Conservation (phyloP, 2,797 vertebrate species). For the Chelmon rostratus region DNA sequence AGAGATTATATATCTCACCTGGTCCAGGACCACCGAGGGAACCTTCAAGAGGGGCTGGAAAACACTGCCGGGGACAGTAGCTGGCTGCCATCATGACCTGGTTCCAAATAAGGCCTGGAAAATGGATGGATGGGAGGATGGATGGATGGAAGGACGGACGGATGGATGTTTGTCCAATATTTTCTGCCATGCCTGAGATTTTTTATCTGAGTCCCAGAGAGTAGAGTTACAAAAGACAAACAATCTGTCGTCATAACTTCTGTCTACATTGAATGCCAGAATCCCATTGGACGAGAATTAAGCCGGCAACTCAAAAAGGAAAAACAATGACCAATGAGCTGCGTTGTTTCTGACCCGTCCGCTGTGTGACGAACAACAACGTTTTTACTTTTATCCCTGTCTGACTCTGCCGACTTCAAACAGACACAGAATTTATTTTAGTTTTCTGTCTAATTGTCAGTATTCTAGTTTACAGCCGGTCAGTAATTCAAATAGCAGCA, state of each 20-base stretch:
- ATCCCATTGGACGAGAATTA: not conserved
- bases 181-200: not conserved
- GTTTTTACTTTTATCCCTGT: not conserved
- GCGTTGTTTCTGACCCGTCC: too few species aligned
- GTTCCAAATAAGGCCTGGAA: not conserved
- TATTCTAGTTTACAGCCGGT: slow-evolving; percentile 22
- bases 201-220: not conserved
- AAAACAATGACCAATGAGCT: not conserved
- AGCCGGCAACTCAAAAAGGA: not conserved
- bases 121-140: too few species aligned
- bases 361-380: not conserved
- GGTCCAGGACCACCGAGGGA: too few species aligned
- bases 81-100: too few species aligned
- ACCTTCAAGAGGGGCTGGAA: too few species aligned
- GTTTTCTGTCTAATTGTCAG: slow-evolving; percentile 17
- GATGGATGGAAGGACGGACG: not conserved
- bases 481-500: slow-evolving; percentile 13
- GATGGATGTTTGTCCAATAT: not conserved
- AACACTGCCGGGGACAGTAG: too few species aligned
- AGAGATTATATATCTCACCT: too few species aligned
- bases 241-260: not conserved
- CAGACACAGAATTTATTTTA: not conserved
- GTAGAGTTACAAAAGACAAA: not conserved
- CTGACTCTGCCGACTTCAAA: not conserved
- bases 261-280: not conserved